Base-by-base conservation (phyloP, 2,888 invertebrate genomes). In the Drosophila kambysellisi region DNA sequence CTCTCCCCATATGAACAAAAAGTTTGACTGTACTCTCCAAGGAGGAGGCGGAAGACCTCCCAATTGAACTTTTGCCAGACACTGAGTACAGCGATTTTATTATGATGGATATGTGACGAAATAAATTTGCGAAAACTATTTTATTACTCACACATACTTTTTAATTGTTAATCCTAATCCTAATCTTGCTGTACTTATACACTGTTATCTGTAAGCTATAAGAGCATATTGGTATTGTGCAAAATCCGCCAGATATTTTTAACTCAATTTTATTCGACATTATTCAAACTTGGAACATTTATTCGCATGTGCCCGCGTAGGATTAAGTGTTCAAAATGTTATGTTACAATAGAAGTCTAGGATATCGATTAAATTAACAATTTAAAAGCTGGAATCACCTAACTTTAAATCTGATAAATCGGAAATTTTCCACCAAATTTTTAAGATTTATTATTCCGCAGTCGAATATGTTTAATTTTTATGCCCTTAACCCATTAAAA, bases 1-100 rank as follows among this genome's bases (percentile, higher is more conserved):
- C 12, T 17, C 12, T 37, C 5, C 76, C 70, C 71, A 75, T 72
- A 64, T 60, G 70, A 63, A 58, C 56, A 41, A 59, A 77, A 87
- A 82, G 70, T 69, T 37, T 20, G 58, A 60, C 59, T 69, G 76
- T 64, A 69, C 67, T 70, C 62, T 52, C 65, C 37, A 41, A 37
- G 17, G 48, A 25, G 43, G 50, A 2, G 43, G 48, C 54, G 33
- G 57, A 69, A 65, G 50, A 66, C 39, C 56, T 69, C 57, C 64
- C 41, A 68, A 71, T 58, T 77, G 64, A 63, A 71, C 70, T 74
- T 74, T 51, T 50, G 60, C n/a, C 58, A 69, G 67, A 43, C 59
- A 50, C 17, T 51, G 41, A 33, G 12, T 17, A 33, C 52, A 46
- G 50, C 53, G 25, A 67, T 68, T 39, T 39, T 48, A 30, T 48